Evolutionary conservation across 2,888 invertebrate species (phyloP), one percentile per base, ranked within the genome.

Genomic region (Tyria jacobaeae): DNA sequence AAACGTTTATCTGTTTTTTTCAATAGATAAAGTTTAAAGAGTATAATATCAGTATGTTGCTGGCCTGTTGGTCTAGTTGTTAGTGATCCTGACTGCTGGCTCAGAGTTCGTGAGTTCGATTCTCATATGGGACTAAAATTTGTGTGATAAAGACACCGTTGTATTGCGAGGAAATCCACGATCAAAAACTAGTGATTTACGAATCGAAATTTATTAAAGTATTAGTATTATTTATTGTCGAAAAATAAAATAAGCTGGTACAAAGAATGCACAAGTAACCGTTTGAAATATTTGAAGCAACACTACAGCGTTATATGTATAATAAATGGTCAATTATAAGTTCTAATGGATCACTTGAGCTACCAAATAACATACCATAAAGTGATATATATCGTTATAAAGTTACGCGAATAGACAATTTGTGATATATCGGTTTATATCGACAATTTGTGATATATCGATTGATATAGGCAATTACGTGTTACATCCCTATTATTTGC

Each of bases 361-460:
- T 54, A 54, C 54, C 57, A 58, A 62, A 62, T 62, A 55, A 62
- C 58, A 58, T 50, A 57, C 25, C 48, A 44, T 49, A 57, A 48
- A 62, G 57, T 57, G 48, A 62, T 57, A 54, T n/a, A n/a, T 62
- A 62, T 62, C 53, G 58, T 54, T 62, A 39, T 54, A 57, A 34
- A 58, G 39, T 34, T 62, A 62, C 54, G 54, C 58, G 58, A 62
- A 58, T 48, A n/a, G 56, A 47, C 27, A 37, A 55, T 50, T 47
- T 27, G 61, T 51, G 61, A 51, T 62, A 27, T 53, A 62, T 37
- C 27, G 62, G 9, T 62, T 57, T 31, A 57, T 57, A 37, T 37
- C 35, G 17, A 53, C 14, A 60, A 54, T 53, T 60, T 49, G 48
- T 57, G 47, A 34, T 35, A 27, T 49, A 49, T 57, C 57, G 57